Evolutionary conservation across 2,888 invertebrate genomes (phyloP).

Genomic region (Drosophila kambysellisi): DNA sequence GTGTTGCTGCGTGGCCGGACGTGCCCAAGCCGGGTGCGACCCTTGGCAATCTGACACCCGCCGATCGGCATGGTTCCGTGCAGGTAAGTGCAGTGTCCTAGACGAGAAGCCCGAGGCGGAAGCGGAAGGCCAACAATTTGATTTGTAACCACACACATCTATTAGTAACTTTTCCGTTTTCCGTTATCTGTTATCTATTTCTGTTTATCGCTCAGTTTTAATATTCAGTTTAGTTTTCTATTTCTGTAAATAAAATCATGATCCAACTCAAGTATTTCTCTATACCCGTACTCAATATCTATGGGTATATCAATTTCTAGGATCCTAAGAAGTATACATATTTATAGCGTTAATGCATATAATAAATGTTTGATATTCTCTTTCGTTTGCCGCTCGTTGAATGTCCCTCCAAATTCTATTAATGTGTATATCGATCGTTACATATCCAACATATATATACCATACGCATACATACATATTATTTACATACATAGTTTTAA

Average conservation of each 20-base stretch:
- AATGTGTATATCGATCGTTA: slow-evolving; percentile 22
- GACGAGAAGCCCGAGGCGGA: slow-evolving; percentile 34
- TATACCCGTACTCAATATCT: neutral
- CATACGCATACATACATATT: slow-evolving; percentile 25
- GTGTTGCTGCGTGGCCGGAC: slow-evolving; percentile 93
- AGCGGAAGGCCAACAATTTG: slow-evolving; percentile 34
- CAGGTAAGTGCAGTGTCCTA: slow-evolving; percentile 89
- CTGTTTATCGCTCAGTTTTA: slow-evolving; percentile 18
- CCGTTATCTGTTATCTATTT: slow-evolving; percentile 27
- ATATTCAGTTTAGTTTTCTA: slow-evolving; percentile 20
- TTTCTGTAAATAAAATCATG: slow-evolving; percentile 43
- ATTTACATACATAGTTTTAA: slow-evolving; percentile 22
- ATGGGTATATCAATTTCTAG: slow-evolving; percentile 17
- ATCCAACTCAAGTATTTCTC: slow-evolving; percentile 3
- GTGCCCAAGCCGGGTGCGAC: slow-evolving; percentile 92
- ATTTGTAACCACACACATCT: slow-evolving; percentile 29
- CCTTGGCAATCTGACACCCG: slow-evolving; percentile 95
- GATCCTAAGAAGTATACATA: slow-evolving; percentile 13
- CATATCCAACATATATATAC: slow-evolving; percentile 7
- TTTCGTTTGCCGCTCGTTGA: slow-evolving; percentile 43
- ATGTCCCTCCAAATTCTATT: slow-evolving; percentile 28
- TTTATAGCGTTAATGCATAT: slow-evolving; percentile 9
- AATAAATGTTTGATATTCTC: slow-evolving; percentile 20
- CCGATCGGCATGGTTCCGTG: slow-evolving; percentile 98
- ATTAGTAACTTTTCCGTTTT: slow-evolving; percentile 15